These are phyloP conservation scores for Galleria mellonella DNA, from an alignment of 1,140 invertebrate species.

Conservation along the genomic window DNA sequence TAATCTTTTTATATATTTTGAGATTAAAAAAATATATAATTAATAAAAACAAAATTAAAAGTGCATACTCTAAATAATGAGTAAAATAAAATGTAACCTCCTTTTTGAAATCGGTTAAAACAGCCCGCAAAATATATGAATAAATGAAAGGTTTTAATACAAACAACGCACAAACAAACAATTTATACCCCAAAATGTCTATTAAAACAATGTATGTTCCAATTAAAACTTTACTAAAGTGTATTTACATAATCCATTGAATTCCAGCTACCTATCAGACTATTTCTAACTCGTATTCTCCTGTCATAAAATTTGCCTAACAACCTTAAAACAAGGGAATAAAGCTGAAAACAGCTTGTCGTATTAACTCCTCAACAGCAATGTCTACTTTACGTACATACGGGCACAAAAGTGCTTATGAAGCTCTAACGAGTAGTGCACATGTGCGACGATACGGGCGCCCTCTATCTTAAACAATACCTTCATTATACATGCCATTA, in stretches of 20 bases:
- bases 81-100: no score
- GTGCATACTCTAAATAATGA: no score
- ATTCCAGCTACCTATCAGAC: constrained; percentile 7
- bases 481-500: constrained; percentile 37
- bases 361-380: background rate
- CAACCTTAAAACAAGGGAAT: constrained; percentile 5
- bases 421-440: constrained; percentile 44
- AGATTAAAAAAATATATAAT: no score
- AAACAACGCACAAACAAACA: no score
- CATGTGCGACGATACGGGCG: constrained; percentile 41
- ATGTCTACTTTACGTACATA: constrained; percentile 11
- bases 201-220: constrained; percentile 15
- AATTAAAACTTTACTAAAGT: constrained; percentile 24
- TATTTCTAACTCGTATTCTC: background rate
- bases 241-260: constrained; percentile 25
- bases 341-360: constrained; percentile 1
- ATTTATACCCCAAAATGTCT: constrained; percentile 4
- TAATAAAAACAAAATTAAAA: no score
- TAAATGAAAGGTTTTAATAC: no score
- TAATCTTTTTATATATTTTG: no score
- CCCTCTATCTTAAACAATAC: constrained; percentile 42
- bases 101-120: no score
- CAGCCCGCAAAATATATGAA: no score
- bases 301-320: constrained; percentile 1
- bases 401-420: constrained; percentile 45